Percentiles rank a stretch among this genome's conserved stretches.
Evolutionary conservation across 2,113 vertebrate genomes (phyloP).

Genomic region (Lutjanus erythropterus): DNA sequence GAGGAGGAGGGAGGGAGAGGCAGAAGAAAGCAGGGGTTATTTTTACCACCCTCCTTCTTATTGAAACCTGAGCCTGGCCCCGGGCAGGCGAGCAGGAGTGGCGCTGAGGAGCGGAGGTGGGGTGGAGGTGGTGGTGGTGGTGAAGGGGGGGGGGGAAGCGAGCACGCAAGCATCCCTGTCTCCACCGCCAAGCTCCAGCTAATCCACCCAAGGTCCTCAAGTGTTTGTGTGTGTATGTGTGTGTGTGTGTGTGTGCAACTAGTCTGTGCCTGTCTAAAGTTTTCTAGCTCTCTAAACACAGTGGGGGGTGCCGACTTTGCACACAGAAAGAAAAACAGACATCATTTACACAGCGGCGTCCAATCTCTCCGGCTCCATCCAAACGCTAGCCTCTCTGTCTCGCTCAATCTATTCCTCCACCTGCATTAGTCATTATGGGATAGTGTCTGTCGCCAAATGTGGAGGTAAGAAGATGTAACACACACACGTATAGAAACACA

Average conservation of each 20-base stretch:
- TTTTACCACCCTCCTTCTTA: constrained; percentile 81
- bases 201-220: constrained; percentile 82
- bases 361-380: constrained; percentile 69
- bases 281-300: constrained; percentile 69
- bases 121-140: constrained; percentile 59
- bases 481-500: constrained; percentile 20
- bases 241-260: constrained; percentile 46
- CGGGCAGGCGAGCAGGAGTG: constrained; percentile 81
- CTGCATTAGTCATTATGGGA: constrained; percentile 88
- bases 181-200: constrained; percentile 75
- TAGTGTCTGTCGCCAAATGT: constrained; percentile 57
- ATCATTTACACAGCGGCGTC: constrained; percentile 74
- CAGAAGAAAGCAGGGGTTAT: constrained; percentile 78
- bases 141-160: constrained; percentile 54
- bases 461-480: constrained; percentile 44
- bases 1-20: constrained; percentile 59
- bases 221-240: constrained; percentile 56
- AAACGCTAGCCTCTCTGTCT: constrained; percentile 42
- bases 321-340: constrained; percentile 73
- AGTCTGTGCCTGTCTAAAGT: constrained; percentile 76
- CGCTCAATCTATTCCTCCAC: constrained; percentile 74
- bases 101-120: constrained; percentile 67
- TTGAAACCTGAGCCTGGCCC: constrained; percentile 86
- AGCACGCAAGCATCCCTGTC: constrained; percentile 74
- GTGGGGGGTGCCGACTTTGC: constrained; percentile 65